Evolutionary conservation across 2,888 invertebrate species (phyloP), one percentile per base, ranked within the genome.

Genomic region (Cataglyphis livida): DNA sequence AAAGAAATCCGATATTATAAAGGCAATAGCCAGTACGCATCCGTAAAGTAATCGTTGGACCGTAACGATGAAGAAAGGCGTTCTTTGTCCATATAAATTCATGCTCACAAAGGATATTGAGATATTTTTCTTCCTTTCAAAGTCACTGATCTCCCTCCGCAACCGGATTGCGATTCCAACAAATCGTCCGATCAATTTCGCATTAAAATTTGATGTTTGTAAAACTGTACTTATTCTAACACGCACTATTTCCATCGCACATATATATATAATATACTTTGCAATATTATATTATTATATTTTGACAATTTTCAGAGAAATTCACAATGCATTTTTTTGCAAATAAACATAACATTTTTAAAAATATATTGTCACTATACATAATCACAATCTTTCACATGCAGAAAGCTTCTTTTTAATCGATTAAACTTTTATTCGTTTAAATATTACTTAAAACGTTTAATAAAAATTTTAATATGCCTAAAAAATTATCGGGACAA

Each of bases 41-140:
- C 15, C 25, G 65, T 64, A 28, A 38, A 76, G 38, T 65, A 65
- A 15, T 38, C 15, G 38, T 54, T 38, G n/a, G 65, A 54, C 25
- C n/a, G n/a, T 75, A 75, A 75, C 51, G 10, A 73, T 48, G n/a
- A 35, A n/a, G n/a, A 65, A 54, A 38, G 54, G 6, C 51, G 64
- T 65, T 76, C 65, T 76, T 54, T 65, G n/a, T 28, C 15, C 65
- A 38, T 65, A 76, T 54, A 76, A 76, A 76, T 75, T 75, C 54
- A 38, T 65, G 65, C 54, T 65, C n/a, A 32, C 15, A 15, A 48
- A 10, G 38, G 15, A 65, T 65, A 65, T 76, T 41, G 64, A 65
- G n/a, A 18, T 54, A 65, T 76, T 65, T 65, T 54, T 54, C 65
- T 54, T 38, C 65, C n/a, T 5, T 76, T 65, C n/a, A 21, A 38